Conservation (phyloP, 2,113 vertebrate genomes). For the Theristicus caerulescens region DNA sequence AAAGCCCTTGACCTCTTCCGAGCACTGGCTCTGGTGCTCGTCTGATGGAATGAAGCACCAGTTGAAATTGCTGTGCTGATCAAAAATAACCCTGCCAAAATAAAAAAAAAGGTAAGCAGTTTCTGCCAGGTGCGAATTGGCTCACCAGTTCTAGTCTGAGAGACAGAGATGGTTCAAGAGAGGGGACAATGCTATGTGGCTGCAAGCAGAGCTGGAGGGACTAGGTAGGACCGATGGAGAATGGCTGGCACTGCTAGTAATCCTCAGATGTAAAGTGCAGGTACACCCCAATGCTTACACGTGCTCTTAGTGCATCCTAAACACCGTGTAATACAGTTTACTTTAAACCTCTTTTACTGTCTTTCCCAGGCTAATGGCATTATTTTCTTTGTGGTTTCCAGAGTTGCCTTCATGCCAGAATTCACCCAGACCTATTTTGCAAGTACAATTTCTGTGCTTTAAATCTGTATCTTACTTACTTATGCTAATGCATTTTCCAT, state of each 20-base stretch:
- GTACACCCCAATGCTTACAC: not conserved
- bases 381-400: not conserved
- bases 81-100: not conserved
- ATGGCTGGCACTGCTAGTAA: not conserved
- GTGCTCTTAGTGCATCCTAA: not conserved
- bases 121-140: not conserved
- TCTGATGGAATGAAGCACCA: not conserved
- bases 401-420: not conserved
- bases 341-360: not conserved
- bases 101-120: not conserved
- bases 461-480: not conserved
- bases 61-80: not conserved
- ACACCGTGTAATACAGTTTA: not conserved
- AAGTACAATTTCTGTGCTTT: not conserved
- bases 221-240: not conserved
- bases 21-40: not conserved
- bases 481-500: not conserved
- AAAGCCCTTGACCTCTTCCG: accelerated
- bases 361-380: not conserved
- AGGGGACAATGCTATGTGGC: not conserved
- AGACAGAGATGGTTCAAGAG: not conserved
- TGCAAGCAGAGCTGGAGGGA: not conserved
- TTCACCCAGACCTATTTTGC: not conserved
- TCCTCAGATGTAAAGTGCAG: not conserved
- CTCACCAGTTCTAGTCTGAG: not conserved